Evolutionary conservation across 2,888 invertebrate genomes (phyloP), one percentile per base, ranked within the genome.

Genomic region (Poecilus cupreus): DNA sequence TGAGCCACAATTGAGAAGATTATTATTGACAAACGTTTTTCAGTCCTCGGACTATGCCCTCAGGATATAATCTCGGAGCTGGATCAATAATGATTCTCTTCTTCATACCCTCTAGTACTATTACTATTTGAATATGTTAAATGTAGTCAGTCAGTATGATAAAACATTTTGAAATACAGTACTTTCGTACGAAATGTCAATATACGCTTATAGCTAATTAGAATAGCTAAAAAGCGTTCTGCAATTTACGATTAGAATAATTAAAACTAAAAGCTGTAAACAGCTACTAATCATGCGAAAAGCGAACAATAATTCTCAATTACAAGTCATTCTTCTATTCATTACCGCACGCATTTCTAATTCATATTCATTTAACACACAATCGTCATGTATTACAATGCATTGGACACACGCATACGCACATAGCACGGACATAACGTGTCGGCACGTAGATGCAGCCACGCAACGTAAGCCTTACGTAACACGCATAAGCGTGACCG

Each of bases 261-360:
- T 26, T 13, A 24, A n/a, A 4, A 60, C 26, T 57, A 57, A 57
- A 24, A 24, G 24, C 24, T 13, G 1, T 60, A 60, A 60, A 24
- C 13, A 26, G 13, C 60, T 22, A 24, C 22, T 26, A 60, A 60
- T 60, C 26, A 60, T 60, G 60, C 13, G 60, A 60, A 60, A 26
- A 24, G 13, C 26, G 22, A 26, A 60, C 60, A 60, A 26, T 26
- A 13, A 20, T 5, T 16, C 5, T 57, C 22, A 60, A 26, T 60
- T 60, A 43, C 43, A 26, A 26, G 13, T 8, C 22, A 60, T 60
- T 60, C 11, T 60, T 60, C 26, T 60, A 24, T 26, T 60, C 26
- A 60, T 54, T 54, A 54, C 8, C 20, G 3, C 43, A 5, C 43
- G 43, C 43, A 43, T 43, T 11, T 43, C 3, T 43, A 43, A 18